These are phyloP conservation scores for Drosophila athabasca DNA, from an alignment of 1,140 invertebrate genomes.

Conservation along the genomic window DNA sequence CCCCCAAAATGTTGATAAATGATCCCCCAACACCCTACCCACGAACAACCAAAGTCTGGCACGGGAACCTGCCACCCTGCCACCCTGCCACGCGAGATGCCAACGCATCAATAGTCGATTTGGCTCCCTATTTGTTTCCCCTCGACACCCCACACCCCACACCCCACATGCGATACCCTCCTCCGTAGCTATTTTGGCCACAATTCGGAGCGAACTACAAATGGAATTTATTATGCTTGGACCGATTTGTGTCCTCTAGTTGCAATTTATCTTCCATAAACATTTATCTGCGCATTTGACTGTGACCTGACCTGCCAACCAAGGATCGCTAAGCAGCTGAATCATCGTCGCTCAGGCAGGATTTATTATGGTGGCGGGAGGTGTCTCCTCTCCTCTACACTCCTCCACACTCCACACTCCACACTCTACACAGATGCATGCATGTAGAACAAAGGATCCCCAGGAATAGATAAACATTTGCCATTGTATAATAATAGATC, in stretches of 20 bases:
- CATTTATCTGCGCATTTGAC: conserved; percentile 67
- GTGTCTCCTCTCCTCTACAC: too few relatives aligned
- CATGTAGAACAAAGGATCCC: too few relatives aligned
- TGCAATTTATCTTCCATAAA: conserved; percentile 70
- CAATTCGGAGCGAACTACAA: conserved; percentile 54
- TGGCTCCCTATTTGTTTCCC: conserved; percentile 25
- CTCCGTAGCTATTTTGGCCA: conserved; percentile 13
- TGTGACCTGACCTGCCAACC: conserved; percentile 43
- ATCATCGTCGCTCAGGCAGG: conserved; percentile 31
- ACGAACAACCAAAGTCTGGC: conserved; percentile 33
- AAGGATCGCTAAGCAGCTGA: conserved; percentile 45
- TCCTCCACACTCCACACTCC: too few relatives aligned
- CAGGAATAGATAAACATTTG: too few relatives aligned
- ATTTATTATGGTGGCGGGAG: conserved; percentile 29
- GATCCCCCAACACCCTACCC: conserved; percentile 47
- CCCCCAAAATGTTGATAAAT: conserved; percentile 68
- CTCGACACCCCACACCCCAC: not conserved
- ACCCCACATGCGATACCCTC: not conserved
- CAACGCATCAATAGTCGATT: conserved; percentile 71
- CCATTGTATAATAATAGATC: too few relatives aligned
- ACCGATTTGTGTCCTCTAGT: conserved; percentile 63
- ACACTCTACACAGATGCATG: too few relatives aligned
- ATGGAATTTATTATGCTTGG: conserved; percentile 71
- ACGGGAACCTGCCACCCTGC: conserved; percentile 7
- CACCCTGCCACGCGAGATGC: conserved; percentile 47